These are phyloP conservation scores for Eristalis tenax DNA, from an alignment of 2,888 invertebrate genomes.

Conservation along the genomic window DNA sequence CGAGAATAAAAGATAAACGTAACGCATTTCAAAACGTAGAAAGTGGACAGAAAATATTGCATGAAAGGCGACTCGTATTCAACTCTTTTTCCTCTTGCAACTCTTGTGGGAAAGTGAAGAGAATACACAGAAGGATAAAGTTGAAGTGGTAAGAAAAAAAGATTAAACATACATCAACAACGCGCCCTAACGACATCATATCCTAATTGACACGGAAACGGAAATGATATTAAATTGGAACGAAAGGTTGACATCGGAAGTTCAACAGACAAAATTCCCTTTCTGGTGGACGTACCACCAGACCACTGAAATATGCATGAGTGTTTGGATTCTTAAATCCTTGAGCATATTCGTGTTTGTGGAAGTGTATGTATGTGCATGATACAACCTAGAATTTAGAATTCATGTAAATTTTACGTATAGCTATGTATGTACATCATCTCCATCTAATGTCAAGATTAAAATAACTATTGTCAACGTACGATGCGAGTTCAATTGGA, in stretches of 20 bases:
- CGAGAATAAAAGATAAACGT: slow-evolving; percentile 17
- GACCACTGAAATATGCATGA: neutral
- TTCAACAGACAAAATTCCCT: slow-evolving; percentile 50
- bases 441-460: too few species aligned
- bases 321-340: neutral
- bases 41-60: slow-evolving; percentile 47
- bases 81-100: slow-evolving; percentile 5
- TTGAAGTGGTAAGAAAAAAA: neutral
- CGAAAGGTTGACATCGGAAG: slow-evolving; percentile 54
- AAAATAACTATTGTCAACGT: too few species aligned
- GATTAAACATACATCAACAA: slow-evolving; percentile 18
- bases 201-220: slow-evolving; percentile 71
- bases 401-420: too few species aligned
- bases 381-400: neutral
- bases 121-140: neutral
- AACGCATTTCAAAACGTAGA: slow-evolving; percentile 37
- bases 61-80: slow-evolving; percentile 4
- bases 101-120: slow-evolving; percentile 22
- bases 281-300: slow-evolving; percentile 13
- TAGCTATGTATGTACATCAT: too few species aligned
- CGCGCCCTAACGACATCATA: slow-evolving; percentile 51
- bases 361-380: neutral
- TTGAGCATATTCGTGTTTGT: neutral
- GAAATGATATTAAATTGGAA: slow-evolving; percentile 65
- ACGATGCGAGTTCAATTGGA: too few species aligned